Evolutionary conservation across 2,888 invertebrate genomes (phyloP), one percentile per base, ranked within the genome.

Genomic region (Neocrepidodera transversa): DNA sequence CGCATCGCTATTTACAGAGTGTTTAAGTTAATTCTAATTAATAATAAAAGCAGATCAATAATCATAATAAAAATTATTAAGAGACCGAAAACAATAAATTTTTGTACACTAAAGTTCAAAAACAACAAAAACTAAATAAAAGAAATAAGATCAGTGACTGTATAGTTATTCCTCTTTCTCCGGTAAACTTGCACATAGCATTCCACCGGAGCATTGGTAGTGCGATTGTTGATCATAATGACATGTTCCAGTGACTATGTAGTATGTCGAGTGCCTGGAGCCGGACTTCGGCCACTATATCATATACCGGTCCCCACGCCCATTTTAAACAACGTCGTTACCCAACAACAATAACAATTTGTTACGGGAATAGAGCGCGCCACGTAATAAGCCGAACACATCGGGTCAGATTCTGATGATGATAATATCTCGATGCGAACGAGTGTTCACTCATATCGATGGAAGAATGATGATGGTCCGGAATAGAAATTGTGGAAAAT

Each of bases 291-390:
- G 68, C 71, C 74, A 72, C 71, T 78, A 77, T 74, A 76, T 77
- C 76, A 72, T 74, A 76, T 77, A 73, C 74, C 68, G 66, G 66
- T 69, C 70, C 71, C 71, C 76, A 76, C 78, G 78, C 78, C 78
- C 75, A 78, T 76, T 75, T 75, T 72, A 75, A 77, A 76, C 75
- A 76, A 77, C 78, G 75, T 79, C 76, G 78, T 79, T 79, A 78
- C 77, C 78, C 76, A 76, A 77, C 79, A 77, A 79, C 78, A 78
- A 79, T 79, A 79, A 78, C 78, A 78, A 78, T 79, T 79, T 79
- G 79, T 79, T 79, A 78, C 76, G 75, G 76, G 75, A 75, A 76
- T 75, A 76, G 71, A 74, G 70, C 73, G 71, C 73, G 71, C 72
- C 68, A 71, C 72, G 71, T 77, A 78, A 78, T 76, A 76, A 77